Base-by-base conservation (phyloP, 2,888 invertebrate species). In the Nomada flava region DNA sequence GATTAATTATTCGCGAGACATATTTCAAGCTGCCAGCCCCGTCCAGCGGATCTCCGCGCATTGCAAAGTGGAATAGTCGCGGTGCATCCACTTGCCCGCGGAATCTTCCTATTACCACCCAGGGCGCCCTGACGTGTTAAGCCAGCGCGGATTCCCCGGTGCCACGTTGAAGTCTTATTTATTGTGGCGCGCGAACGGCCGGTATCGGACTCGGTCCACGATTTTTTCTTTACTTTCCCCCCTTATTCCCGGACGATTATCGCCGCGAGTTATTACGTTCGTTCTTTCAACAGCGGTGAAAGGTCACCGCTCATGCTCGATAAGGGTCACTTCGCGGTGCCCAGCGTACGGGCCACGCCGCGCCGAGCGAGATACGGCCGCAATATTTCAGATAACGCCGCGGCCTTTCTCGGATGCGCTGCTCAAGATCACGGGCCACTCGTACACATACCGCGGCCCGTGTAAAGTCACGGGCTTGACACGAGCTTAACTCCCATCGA, bases 141-240 rank as follows among this genome's bases (percentile, higher is more conserved):
- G 77, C 69, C 79, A 50, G 52, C 78, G 85, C 83, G 77, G 86
- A 89, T 84, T 77, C 80, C 85, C 80, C 79, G 77, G 76, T 85
- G 84, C 83, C 84, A 84, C 87, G 89, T 90, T 91, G 91, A 91
- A 91, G 90, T 90, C 91, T 92, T 92, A 90, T 92, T 92, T 92
- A 92, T 92, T 86, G 89, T 89, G 83, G 75, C 87, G 82, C 83
- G 82, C 77, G 81, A 71, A 52, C 78, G 52, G 64, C 76, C 64
- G 76, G 80, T 87, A 82, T 88, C 82, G 82, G 65, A 53, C 59
- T 26, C 64, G 76, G 75, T 68, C 52, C 36, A 42, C n/a, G 57
- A 0, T 36, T 36, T 36, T 29, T 7, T 29, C 29, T 7, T 29
- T 36, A 36, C 7, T 68, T 67, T 60, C 52, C 36, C 69, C 74